Evolutionary conservation across 2,113 vertebrate genomes (phyloP).

Genomic region (Antechinus flavipes): DNA sequence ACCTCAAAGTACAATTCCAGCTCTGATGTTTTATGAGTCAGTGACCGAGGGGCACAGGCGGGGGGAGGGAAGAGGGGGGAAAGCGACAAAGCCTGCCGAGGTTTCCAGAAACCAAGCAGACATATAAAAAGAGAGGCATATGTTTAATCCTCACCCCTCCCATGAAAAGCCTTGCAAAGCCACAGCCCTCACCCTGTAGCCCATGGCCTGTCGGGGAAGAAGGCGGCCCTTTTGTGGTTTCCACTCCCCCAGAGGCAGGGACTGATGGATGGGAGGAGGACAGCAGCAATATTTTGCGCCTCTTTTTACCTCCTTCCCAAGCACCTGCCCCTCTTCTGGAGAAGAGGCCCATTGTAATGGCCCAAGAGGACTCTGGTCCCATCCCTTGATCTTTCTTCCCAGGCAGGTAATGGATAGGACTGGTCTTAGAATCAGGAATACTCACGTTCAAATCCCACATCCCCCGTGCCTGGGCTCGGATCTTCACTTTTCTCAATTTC

Average conservation of each 20-base stretch:
- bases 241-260: not conserved
- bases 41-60: not conserved
- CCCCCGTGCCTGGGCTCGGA: not conserved
- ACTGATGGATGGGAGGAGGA: not conserved
- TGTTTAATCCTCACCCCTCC: not conserved
- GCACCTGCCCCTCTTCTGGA: not conserved
- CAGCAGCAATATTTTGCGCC: not conserved
- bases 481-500: constrained; percentile 1
- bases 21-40: not conserved
- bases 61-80: not conserved
- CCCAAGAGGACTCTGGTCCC: not conserved
- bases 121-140: not conserved
- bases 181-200: not conserved
- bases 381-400: not conserved
- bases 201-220: not conserved
- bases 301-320: not conserved
- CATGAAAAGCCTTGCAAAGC: not conserved
- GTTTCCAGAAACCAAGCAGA: not conserved
- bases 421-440: not conserved
- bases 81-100: not conserved
- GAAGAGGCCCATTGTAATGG: not conserved
- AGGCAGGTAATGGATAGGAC: not conserved
- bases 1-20: not conserved
- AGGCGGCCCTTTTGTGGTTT: not conserved
- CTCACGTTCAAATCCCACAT: not conserved